A percentile compares a stretch with the other conserved stretches of the same genome.
These are phyloP conservation scores for Carassius auratus DNA, from an alignment of 2,113 vertebrate species.

Conservation along the genomic window DNA sequence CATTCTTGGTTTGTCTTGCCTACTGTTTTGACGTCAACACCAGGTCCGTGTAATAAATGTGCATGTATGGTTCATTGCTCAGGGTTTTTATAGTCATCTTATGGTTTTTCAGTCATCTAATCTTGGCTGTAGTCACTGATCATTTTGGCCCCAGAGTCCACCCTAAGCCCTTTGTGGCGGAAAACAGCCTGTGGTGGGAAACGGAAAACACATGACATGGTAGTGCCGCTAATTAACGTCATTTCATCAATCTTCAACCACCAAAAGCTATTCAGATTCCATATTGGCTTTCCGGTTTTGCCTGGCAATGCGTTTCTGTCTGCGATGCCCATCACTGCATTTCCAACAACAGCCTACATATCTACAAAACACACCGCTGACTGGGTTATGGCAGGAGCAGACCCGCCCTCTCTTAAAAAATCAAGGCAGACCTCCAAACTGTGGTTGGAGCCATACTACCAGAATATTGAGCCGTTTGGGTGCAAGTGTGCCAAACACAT, in stretches of 20 bases:
- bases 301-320: constrained; percentile 59
- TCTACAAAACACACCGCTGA: constrained; percentile 60
- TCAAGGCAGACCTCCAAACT: constrained; percentile 57
- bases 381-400: constrained; percentile 40
- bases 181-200: constrained; percentile 60
- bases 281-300: constrained; percentile 73
- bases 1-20: neutral
- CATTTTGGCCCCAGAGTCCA: constrained; percentile 54
- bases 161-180: constrained; percentile 55
- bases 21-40: constrained; percentile 23
- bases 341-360: constrained; percentile 55
- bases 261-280: constrained; percentile 63
- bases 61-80: constrained; percentile 30
- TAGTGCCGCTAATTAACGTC: constrained; percentile 69
- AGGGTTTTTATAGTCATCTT: constrained; percentile 22
- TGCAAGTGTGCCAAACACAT: constrained; percentile 61
- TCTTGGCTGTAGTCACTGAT: constrained; percentile 55
- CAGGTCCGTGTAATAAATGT: constrained; percentile 11
- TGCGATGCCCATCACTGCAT: constrained; percentile 66
- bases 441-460: constrained; percentile 60
- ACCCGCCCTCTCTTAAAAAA: constrained; percentile 61
- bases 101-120: constrained; percentile 62
- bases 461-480: constrained; percentile 58
- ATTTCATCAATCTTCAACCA: constrained; percentile 68
- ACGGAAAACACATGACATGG: constrained; percentile 71